Base-by-base conservation (phyloP, 1,140 invertebrate genomes). In the Calephelis virginiensis region DNA sequence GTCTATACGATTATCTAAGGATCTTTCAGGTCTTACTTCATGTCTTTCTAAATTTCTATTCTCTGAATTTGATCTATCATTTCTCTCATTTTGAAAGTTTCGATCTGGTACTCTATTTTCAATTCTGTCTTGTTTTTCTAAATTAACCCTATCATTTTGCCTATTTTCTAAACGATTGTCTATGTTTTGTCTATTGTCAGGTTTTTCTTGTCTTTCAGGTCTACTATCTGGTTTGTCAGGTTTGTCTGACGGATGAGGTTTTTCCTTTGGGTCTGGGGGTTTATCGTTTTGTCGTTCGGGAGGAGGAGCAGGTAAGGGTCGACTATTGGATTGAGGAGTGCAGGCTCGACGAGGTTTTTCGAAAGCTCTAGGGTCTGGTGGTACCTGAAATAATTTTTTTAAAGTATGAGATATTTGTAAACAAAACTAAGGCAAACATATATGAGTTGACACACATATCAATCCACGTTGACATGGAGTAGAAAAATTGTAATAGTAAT, bases 331-430 rank as follows among this genome's bases (percentile, higher is more conserved):
- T 48, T 90, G 88, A 0, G 88, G 88, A 0, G 86, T 90, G 67
- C 86, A 89, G 0, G 86, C 86, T 38, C 88, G 74, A 50, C 85
- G 72, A 0, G 88, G 88, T 63, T 90, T 90, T 61, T 90, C 88
- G 38, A 90, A 90, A 5, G 86, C 86, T 76, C 88, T 76, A 6
- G 88, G 88, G 37, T 90, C 88, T 45, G 88, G 86, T 60, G 88
- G 88, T 60, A 89, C 81, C 88, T 89, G 76, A 28, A 72, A 77
- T 59, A 64, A 14, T 47, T 40, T 45, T 40, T 28, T 28, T 28
- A 28, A 28, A 28, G 28, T 28, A 28, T 28, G 28, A 8, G 11
- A 46, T 46, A 45, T 56, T 64, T 45, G 49, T 38, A 38, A 40
- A 40, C 10, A 48, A 47, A 61, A 11, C 8, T 37, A 4, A 28